These are phyloP conservation scores for Drosophila mercatorum DNA, from an alignment of 2,888 invertebrate species.

Conservation along the genomic window DNA sequence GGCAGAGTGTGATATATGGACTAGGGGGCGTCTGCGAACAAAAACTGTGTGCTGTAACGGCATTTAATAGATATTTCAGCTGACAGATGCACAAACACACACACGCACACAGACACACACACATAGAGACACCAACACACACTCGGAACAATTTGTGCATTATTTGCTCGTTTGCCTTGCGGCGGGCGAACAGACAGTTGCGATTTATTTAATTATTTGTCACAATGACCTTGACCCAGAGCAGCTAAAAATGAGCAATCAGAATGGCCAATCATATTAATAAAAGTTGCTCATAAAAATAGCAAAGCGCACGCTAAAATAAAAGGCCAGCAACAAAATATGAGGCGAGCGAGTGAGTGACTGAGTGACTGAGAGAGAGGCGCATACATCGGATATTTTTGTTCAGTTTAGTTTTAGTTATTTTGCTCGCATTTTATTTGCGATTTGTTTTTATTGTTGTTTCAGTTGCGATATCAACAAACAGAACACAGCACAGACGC, in stretches of 20 bases:
- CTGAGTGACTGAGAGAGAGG: not conserved
- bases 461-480: conserved; percentile 41
- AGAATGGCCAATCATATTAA: conserved; percentile 28
- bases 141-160: not conserved
- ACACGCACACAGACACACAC: not conserved
- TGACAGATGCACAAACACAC: conserved; percentile 9
- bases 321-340: conserved; percentile 13
- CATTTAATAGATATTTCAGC: conserved; percentile 30
- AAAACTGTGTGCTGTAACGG: conserved; percentile 18
- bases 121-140: too few species aligned
- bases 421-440: conserved; percentile 18
- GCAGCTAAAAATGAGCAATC: conserved; percentile 19
- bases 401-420: conserved; percentile 7
- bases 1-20: not conserved
- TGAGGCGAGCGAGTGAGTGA: too few species aligned
- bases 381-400: conserved; percentile 15
- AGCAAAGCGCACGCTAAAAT: conserved; percentile 29
- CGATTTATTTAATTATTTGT: conserved; percentile 43
- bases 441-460: conserved; percentile 36
- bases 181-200: conserved; percentile 21
- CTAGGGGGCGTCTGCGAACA: conserved; percentile 5
- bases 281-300: conserved; percentile 45
- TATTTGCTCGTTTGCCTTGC: conserved; percentile 6
- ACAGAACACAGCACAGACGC: conserved; percentile 23
- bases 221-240: conserved; percentile 56